These are phyloP conservation scores for Candoia aspera DNA, from an alignment of 2,113 vertebrate species.

Conservation along the genomic window DNA sequence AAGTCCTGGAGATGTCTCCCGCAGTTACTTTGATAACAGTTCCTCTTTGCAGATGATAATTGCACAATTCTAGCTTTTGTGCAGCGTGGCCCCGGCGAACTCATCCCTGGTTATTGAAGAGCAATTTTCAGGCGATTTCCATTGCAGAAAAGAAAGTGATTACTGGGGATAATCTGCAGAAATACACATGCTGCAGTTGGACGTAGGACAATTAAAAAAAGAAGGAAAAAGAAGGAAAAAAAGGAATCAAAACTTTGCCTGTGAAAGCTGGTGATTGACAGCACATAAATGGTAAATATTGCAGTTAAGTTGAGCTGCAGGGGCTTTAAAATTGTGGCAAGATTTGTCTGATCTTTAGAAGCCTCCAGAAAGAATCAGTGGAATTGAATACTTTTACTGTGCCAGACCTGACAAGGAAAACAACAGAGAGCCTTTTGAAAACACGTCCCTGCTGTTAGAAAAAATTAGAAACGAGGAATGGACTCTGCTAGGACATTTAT, in stretches of 20 bases:
- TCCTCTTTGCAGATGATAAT: constrained; percentile 63
- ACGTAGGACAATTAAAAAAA: constrained; percentile 65
- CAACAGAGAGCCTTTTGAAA: background rate
- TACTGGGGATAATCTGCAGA: constrained; percentile 46
- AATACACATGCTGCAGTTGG: constrained; percentile 44
- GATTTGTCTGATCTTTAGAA: constrained; percentile 48
- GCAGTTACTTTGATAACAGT: constrained; percentile 66
- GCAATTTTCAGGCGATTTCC: constrained; percentile 63
- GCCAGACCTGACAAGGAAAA: constrained; percentile 9
- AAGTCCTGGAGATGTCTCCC: constrained; percentile 64
- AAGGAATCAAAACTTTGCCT: constrained; percentile 47
- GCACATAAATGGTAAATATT: constrained; percentile 50
- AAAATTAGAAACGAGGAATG: background rate
- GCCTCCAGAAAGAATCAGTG: background rate
- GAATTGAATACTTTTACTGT: constrained; percentile 10
- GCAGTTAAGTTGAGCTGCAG: constrained; percentile 46
- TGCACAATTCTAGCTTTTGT: constrained; percentile 48
- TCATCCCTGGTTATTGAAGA: constrained; percentile 51
- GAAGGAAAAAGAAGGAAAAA: constrained; percentile 1
- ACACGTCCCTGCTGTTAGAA: constrained; percentile 2
- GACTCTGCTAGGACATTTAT: accelerated
- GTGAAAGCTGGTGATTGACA: constrained; percentile 19
- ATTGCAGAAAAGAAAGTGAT: constrained; percentile 58
- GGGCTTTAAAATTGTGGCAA: constrained; percentile 51
- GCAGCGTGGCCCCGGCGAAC: constrained; percentile 44